Evolutionary conservation across 2,797 vertebrate species (phyloP), one percentile per base, ranked within the genome.

Genomic region (Pteropus rufus): DNA sequence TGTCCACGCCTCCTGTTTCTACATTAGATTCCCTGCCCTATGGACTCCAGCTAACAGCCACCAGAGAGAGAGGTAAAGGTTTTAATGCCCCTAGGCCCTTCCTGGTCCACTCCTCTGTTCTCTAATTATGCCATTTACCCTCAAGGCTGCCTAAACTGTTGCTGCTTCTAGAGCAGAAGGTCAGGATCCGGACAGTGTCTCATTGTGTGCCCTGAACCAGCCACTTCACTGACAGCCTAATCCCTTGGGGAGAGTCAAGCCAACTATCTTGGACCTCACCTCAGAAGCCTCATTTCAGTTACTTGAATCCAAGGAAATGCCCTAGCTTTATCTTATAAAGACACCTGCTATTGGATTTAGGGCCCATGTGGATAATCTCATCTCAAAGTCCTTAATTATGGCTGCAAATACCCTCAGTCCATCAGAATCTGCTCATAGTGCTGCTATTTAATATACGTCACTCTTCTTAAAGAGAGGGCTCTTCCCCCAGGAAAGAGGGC

Each of bases 1-100:
- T 36, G 6, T 5, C 54, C 29, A 24, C 1, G 1, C 1, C 76
- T 41, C 29, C 0, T 16, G 26, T 49, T 16, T n/a, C n/a, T 60
- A 31, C 31, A 4, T 36, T 31, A 67, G 18, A 34, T 10, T 10
- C 39, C 26, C 46, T 31, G 18, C 10, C 39, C 23, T 23, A 3
- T 26, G 9, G 10, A 49, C 65, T 16, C 54, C 15, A n/a, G 19
- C 15, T 56, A 72, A n/a, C 5, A 29, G 21, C 34, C 73, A 64
- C 44, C 41, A 54, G 15, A 16, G 54, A 41, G 26, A n/a, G 19
- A 16, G 64, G n/a, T n/a, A 56, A 44, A 83, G 7, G 15, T 36
- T 34, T 65, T 70, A n/a, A 82, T 19, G 2, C 14, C 10, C 2
- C 86, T 19, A 15, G 36, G 31, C 39, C 29, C 5, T 62, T 65